These are phyloP conservation scores for Mythimna impura DNA, from an alignment of 2,888 invertebrate species.

Conservation along the genomic window DNA sequence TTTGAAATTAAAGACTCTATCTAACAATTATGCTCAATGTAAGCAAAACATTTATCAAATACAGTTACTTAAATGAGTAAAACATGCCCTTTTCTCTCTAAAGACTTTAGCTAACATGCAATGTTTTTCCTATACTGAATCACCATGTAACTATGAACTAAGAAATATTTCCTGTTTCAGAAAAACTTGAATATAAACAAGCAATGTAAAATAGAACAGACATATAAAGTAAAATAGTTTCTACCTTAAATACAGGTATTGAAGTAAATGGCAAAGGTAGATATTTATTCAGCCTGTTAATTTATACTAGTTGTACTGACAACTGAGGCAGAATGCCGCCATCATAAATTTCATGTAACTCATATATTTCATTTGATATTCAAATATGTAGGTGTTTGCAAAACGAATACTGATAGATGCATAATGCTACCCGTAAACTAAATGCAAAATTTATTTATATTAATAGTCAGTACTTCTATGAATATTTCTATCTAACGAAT, in stretches of 20 bases:
- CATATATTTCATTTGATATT: constrained; percentile 65
- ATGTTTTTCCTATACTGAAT: constrained; percentile 51
- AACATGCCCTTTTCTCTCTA: constrained; percentile 25
- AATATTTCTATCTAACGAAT: constrained; percentile 36
- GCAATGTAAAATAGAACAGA: constrained; percentile 27
- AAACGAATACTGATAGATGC: constrained; percentile 61
- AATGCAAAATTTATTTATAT: constrained; percentile 30
- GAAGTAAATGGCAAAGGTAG: constrained; percentile 51
- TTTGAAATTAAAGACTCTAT: background rate
- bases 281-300: constrained; percentile 58
- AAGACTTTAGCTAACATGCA: constrained; percentile 41
- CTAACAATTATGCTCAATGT: background rate
- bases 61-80: constrained; percentile 43
- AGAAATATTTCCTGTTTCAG: constrained; percentile 46
- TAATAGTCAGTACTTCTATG: background rate
- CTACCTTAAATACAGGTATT: constrained; percentile 30
- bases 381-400: constrained; percentile 61
- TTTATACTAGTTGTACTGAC: constrained; percentile 62
- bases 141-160: constrained; percentile 15
- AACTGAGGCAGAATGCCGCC: constrained; percentile 59
- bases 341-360: constrained; percentile 61
- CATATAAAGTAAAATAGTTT: constrained; percentile 1
- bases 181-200: constrained; percentile 32
- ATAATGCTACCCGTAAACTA: constrained; percentile 44
- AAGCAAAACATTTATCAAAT: constrained; percentile 34